Percentiles rank a stretch among this genome's conserved stretches.
These are phyloP conservation scores for Acanthisitta chloris DNA, from an alignment of 2,113 vertebrate species.

Conservation along the genomic window DNA sequence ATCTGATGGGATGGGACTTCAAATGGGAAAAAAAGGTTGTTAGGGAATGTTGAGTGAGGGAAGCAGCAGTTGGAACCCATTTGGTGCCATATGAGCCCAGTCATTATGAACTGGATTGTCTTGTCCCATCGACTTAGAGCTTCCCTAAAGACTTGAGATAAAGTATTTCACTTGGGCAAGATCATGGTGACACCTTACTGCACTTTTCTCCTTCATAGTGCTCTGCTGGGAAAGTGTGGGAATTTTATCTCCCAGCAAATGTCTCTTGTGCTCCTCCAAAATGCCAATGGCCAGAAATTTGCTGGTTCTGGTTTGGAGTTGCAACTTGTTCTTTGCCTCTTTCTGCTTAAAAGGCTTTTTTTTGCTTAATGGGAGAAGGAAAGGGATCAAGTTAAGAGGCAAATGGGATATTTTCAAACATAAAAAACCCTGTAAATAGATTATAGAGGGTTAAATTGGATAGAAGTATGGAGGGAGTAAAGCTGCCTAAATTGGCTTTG, in stretches of 20 bases:
- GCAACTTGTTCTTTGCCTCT: background rate
- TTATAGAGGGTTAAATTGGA: background rate
- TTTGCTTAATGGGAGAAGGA: background rate
- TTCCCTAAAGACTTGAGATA: background rate
- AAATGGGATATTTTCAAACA: background rate
- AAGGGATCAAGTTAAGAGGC: background rate
- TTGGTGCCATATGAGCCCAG: background rate
- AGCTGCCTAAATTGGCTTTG: background rate
- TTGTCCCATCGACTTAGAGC: background rate
- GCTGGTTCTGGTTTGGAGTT: background rate
- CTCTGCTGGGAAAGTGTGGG: background rate
- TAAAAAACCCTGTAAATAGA: background rate
- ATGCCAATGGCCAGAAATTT: background rate
- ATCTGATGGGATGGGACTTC: background rate
- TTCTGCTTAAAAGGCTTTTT: conserved; percentile 11
- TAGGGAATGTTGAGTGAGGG: background rate
- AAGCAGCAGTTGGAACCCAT: background rate
- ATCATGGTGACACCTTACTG: background rate
- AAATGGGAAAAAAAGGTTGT: background rate
- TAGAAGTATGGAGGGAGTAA: background rate
- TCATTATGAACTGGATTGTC: background rate
- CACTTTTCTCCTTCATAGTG: background rate
- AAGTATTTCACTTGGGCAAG: background rate
- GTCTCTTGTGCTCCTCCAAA: background rate
- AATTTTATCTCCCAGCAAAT: conserved; percentile 4